These are phyloP conservation scores for Ornithorhynchus anatinus DNA, from an alignment of 2,113 vertebrate species.

Conservation along the genomic window DNA sequence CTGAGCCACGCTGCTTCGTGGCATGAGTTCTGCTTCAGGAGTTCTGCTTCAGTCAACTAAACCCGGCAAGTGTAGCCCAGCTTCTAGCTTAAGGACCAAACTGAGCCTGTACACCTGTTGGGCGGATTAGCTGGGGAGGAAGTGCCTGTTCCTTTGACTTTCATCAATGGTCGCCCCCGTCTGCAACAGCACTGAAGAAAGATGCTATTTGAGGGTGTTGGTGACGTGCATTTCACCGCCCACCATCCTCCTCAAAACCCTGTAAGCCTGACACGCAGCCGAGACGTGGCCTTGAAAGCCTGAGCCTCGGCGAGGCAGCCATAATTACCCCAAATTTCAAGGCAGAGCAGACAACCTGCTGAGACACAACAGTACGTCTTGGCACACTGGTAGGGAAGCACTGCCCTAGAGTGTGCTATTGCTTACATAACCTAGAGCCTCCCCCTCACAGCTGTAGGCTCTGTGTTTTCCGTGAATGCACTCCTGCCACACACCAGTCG, in stretches of 20 bases:
- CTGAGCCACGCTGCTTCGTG: no score
- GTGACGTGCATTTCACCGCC: neutral
- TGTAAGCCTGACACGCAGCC: slow-evolving; percentile 2
- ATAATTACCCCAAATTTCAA: slow-evolving; percentile 34
- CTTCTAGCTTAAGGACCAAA: neutral
- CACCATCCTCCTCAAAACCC: neutral
- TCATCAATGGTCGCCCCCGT: neutral
- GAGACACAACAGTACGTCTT: neutral
- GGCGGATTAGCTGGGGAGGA: neutral
- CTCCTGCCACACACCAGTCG: neutral
- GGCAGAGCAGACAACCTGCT: neutral
- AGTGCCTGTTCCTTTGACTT: neutral
- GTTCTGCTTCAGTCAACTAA: neutral
- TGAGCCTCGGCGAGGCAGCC: neutral
- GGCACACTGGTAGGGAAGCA: neutral
- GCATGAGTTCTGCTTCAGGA: no score
- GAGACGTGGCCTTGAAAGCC: slow-evolving; percentile 16
- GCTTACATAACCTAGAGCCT: rapidly evolving
- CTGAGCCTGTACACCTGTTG: neutral
- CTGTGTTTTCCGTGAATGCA: neutral
- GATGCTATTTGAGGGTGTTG: neutral
- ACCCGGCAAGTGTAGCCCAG: neutral
- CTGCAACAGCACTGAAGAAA: neutral
- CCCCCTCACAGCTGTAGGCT: neutral
- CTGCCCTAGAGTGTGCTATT: neutral